These are phyloP conservation scores for Tonatia bakeri DNA, from an alignment of 2,113 vertebrate species.

Conservation along the genomic window DNA sequence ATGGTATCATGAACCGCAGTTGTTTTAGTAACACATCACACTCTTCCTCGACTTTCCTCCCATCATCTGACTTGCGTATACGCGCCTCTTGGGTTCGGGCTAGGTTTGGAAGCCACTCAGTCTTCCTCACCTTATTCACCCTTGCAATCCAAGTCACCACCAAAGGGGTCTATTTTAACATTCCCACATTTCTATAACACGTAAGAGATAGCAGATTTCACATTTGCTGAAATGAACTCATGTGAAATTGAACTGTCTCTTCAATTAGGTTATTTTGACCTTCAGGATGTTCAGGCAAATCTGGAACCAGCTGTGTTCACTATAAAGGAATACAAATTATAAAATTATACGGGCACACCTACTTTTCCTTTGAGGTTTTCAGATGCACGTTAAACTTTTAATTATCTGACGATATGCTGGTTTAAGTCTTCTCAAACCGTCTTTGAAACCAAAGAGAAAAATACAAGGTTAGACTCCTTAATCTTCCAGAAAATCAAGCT, in stretches of 20 bases:
- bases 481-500: background rate
- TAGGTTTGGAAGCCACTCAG: background rate
- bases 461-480: background rate
- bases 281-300: background rate
- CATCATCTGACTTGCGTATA: background rate
- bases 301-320: conserved; percentile 21
- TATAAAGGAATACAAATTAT: background rate
- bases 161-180: background rate
- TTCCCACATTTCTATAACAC: background rate
- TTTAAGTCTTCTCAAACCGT: conserved; percentile 19
- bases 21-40: background rate
- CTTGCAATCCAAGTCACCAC: background rate
- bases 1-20: background rate
- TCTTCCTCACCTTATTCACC: background rate
- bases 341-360: conserved; percentile 38
- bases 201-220: conserved; percentile 39
- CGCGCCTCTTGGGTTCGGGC: background rate
- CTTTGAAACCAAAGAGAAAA: conserved; percentile 12
- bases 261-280: conserved; percentile 45
- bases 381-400: background rate
- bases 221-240: conserved; percentile 13
- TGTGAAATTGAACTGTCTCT: conserved; percentile 32
- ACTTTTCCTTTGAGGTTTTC: conserved; percentile 47
- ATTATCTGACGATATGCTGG: background rate
- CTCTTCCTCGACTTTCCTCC: background rate